Conservation (phyloP, 2,888 invertebrate genomes). For the Drosophila nr. perissopoda region DNA sequence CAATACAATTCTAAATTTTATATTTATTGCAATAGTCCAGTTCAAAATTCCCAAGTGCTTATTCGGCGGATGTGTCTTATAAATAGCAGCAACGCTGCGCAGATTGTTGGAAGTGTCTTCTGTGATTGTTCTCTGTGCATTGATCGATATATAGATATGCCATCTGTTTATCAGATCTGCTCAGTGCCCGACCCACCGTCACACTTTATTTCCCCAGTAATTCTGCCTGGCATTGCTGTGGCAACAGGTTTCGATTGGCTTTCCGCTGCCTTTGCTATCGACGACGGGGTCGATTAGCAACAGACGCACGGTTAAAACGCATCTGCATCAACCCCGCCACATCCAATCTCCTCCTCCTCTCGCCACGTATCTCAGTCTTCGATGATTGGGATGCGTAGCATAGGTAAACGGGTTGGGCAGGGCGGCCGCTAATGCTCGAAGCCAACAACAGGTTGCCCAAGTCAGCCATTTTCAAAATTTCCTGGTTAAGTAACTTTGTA, state of each 20-base stretch:
- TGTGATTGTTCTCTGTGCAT: conserved; percentile 89
- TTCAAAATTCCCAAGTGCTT: conserved; percentile 69
- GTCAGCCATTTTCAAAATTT: conserved; percentile 86
- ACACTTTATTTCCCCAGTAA: conserved; percentile 86
- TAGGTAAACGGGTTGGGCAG: too few species aligned
- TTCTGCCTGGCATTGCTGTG: conserved; percentile 82
- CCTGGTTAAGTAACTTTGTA: conserved; percentile 86
- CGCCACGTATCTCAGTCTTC: too few species aligned
- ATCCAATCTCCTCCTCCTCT: too few species aligned
- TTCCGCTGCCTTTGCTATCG: conserved; percentile 86
- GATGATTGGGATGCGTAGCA: too few species aligned
- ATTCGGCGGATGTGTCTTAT: conserved; percentile 26
- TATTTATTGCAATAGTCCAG: too few species aligned
- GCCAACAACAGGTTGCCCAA: conserved; percentile 84
- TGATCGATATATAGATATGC: conserved; percentile 86
- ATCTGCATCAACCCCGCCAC: too few species aligned
- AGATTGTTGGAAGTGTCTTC: conserved; percentile 87
- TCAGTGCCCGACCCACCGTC: conserved; percentile 87
- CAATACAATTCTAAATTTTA: too few species aligned
- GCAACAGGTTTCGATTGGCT: conserved; percentile 83
- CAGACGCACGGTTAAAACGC: too few species aligned
- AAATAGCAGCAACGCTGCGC: conserved; percentile 22
- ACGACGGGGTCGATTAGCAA: conserved; percentile 85
- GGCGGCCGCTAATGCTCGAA: conserved; percentile 76
- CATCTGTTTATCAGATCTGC: conserved; percentile 87